phyloP scores from a whole-genome alignment of 2,888 invertebrate species.

The Thymelicus lineola region DNA sequence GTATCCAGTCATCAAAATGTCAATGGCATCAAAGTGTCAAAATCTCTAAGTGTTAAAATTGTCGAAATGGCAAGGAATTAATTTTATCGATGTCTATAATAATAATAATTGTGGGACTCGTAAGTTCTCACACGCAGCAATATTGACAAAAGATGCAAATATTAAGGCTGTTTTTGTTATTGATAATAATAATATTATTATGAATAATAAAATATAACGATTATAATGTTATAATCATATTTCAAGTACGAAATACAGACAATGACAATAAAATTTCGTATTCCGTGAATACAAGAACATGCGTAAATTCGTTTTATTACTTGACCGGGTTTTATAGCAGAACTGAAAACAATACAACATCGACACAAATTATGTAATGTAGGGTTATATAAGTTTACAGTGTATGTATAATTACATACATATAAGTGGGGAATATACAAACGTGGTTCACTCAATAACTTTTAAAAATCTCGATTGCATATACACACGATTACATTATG shows the following conservation, averaged over 20 bases:
- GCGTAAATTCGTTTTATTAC: slow-evolving; percentile 13
- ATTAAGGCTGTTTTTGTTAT: neutral
- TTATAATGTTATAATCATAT: neutral
- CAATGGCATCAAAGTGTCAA: no score
- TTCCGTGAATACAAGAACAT: slow-evolving; percentile 7
- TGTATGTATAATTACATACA: no score
- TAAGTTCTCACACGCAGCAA: neutral
- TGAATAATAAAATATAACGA: no score
- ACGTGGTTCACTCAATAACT: no score
- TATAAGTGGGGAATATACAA: no score
- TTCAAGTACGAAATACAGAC: neutral
- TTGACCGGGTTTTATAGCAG: slow-evolving; percentile 2
- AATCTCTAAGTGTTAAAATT: no score
- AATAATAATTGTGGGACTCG: no score
- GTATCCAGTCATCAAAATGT: no score
- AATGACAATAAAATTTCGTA: slow-evolving; percentile 11
- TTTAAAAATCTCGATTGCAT: no score
- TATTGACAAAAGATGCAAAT: neutral
- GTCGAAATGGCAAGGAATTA: no score
- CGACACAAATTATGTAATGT: slow-evolving; percentile 7
- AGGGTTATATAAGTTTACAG: neutral
- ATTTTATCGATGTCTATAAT: no score
- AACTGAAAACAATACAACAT: slow-evolving; percentile 3
- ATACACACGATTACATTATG: no score
- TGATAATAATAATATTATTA: neutral